phyloP scores from a whole-genome alignment of 2,888 invertebrate genomes.

The Oligia fasciuncula region DNA sequence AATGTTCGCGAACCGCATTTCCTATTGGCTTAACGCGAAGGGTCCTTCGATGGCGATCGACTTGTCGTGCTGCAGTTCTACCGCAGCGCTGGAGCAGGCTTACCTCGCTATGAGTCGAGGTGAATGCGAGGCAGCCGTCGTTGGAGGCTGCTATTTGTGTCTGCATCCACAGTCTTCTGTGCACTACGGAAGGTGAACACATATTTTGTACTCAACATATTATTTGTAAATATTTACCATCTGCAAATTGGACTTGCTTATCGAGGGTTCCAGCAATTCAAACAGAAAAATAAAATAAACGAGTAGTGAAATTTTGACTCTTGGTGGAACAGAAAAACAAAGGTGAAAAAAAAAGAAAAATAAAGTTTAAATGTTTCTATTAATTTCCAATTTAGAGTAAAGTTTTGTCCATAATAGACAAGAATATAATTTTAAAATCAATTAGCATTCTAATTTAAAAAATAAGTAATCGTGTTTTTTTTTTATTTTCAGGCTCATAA shows the following conservation, averaged over 20 bases:
- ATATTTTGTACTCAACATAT: background rate
- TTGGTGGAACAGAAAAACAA: background rate
- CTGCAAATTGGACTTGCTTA: background rate
- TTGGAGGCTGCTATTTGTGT: constrained; percentile 90
- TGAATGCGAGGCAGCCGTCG: constrained; percentile 88
- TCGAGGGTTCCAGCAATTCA: too few species aligned
- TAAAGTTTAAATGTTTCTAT: background rate
- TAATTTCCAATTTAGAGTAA: background rate
- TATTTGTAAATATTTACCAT: background rate
- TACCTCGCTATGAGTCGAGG: constrained; percentile 76
- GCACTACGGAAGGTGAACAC: constrained; percentile 76
- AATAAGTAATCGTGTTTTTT: background rate
- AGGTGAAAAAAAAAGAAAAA: background rate
- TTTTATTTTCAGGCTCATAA: constrained; percentile 68
- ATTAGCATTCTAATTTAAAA: background rate
- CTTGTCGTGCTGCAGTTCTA: constrained; percentile 78
- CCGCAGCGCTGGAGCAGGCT: constrained; percentile 77
- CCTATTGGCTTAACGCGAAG: constrained; percentile 83
- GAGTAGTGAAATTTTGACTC: background rate
- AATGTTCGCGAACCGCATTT: constrained; percentile 84
- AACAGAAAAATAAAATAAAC: background rate
- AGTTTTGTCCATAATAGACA: background rate
- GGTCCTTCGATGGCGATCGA: constrained; percentile 82
- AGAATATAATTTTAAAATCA: background rate
- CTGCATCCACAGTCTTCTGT: constrained; percentile 88